Conservation (phyloP, 2,113 vertebrate genomes). For the Menura novaehollandiae region DNA sequence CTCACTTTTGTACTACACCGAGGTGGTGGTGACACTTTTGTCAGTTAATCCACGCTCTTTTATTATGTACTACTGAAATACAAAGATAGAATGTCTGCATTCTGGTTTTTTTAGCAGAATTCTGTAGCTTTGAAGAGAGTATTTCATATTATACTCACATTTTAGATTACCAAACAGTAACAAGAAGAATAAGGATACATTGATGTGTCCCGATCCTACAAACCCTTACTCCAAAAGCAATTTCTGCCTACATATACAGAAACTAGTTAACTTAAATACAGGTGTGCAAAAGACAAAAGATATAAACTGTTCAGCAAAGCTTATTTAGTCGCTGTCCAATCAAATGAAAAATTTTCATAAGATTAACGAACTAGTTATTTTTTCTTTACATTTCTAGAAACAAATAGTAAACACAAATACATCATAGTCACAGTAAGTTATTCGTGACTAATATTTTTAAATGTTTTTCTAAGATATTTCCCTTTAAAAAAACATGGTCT, state of each 20-base stretch:
- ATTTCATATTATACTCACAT: not conserved
- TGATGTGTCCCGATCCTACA: not conserved
- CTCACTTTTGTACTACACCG: not conserved
- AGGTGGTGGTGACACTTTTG: not conserved
- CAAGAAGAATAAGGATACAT: not conserved
- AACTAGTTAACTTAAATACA: not conserved
- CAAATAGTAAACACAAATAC: not conserved
- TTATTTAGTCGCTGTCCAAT: not conserved
- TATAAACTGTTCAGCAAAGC: not conserved
- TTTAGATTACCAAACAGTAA: not conserved
- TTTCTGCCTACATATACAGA: not conserved
- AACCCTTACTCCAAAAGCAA: not conserved
- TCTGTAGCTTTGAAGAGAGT: not conserved
- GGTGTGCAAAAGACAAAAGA: not conserved
- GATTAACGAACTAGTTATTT: not conserved
- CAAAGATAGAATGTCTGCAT: not conserved
- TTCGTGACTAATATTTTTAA: not conserved
- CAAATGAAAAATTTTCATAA: constrained; percentile 8
- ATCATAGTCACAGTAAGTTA: not conserved
- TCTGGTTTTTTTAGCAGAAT: not conserved
- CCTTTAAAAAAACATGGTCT: not conserved
- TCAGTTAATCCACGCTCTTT: not conserved
- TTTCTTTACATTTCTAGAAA: not conserved
- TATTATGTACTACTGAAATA: not conserved
- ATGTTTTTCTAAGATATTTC: not conserved